Base-by-base conservation (phyloP, 2,888 invertebrate genomes). In the Polymixis lichenea region DNA sequence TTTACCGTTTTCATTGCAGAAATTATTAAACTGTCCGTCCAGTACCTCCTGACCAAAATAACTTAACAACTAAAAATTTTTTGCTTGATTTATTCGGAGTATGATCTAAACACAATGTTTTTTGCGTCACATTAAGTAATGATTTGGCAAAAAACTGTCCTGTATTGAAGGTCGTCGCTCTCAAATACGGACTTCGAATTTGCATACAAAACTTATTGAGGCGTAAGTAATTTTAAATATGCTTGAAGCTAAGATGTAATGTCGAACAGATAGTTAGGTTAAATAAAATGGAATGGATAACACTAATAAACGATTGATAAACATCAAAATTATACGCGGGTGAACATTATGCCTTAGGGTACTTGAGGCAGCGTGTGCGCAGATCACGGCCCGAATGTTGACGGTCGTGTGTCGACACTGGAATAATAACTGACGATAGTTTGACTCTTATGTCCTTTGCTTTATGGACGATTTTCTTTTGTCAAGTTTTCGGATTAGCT, bases 391-490 rank as follows among this genome's bases (percentile, higher is more conserved):
- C 87, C 75, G 62, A 88, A 87, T 87, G 83, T 86, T 90, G 90
- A 83, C 83, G 90, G 90, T 82, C 89, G 80, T 84, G 74, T 93
- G 90, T 91, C 90, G 91, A 90, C 90, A 92, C 77, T 85, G 70
- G 64, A n/a, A 78, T 73, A 32, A 19, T 22, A 75, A 55, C 51
- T 58, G 28, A 46, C 55, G 19, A 53, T 19, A 64, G 65, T 65
- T 81, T 82, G 73, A 82, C 70, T 72, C 83, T 82, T 90, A 87
- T 68, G 4, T 0, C 32, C 49, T 70, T 78, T 11, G n/a, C 5
- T 72, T 69, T 88, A 90, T 76, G 83, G 80, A 71, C 75, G 72
- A 78, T 73, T 87, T 88, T 89, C 28, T 77, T 84, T 86, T 85
- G 82, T 64, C 65, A 82, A 49, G 22, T 46, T 53, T 84, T 87